These are phyloP conservation scores for Mirza zaza DNA, from an alignment of 2,113 vertebrate species.

Conservation along the genomic window DNA sequence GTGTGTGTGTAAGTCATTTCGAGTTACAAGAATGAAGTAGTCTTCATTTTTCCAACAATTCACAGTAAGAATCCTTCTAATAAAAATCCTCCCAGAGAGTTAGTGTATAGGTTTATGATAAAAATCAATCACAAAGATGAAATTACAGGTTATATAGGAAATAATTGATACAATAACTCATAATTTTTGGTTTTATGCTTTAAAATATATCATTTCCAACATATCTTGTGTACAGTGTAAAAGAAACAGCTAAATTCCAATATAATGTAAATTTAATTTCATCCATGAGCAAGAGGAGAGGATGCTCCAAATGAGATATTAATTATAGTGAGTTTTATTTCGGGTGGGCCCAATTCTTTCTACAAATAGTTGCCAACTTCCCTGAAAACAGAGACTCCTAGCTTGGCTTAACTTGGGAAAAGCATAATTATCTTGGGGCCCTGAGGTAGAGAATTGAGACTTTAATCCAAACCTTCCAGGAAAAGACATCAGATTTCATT, in stretches of 20 bases:
- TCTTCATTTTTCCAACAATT: conserved; percentile 19
- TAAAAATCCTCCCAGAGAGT: background rate
- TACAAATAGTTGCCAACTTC: conserved; percentile 13
- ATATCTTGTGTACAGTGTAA: background rate
- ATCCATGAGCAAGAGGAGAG: background rate
- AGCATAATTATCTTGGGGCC: conserved; percentile 50
- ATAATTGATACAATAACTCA: background rate
- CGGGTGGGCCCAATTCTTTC: background rate
- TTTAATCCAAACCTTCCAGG: conserved; percentile 51
- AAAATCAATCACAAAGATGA: background rate
- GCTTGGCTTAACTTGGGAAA: background rate
- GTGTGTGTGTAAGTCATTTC: background rate
- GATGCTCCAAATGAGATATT: background rate
- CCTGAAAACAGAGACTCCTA: background rate
- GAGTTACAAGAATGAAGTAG: background rate
- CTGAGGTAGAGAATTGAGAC: conserved; percentile 45
- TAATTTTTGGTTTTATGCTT: background rate
- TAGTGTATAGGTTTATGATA: conserved; percentile 6
- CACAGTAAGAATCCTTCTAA: background rate
- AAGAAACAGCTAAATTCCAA: background rate
- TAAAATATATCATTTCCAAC: background rate
- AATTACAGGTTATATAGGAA: conserved; percentile 5
- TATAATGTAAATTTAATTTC: background rate
- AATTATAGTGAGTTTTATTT: background rate
- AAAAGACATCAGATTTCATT: conserved; percentile 46